Evolutionary conservation across 2,797 vertebrate species (phyloP).

Genomic region (Thamnophis elegans): DNA sequence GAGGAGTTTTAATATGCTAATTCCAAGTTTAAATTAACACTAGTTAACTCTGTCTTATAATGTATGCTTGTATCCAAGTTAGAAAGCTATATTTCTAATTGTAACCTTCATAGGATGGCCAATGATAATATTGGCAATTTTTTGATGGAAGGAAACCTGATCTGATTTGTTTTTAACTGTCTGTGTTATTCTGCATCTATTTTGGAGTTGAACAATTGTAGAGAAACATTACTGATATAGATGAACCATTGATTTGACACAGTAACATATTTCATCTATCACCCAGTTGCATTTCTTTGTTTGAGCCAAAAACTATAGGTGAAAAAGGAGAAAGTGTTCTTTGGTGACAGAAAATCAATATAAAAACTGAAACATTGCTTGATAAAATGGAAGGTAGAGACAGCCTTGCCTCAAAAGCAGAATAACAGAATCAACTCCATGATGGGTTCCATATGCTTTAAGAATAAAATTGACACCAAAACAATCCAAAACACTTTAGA

Average conservation of each 20-base stretch:
- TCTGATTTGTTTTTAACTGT: not conserved
- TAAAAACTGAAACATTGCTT: not conserved
- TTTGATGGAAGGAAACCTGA: not conserved
- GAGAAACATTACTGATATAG: not conserved
- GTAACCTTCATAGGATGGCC: not conserved
- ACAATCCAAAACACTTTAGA: not conserved
- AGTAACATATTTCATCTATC: not conserved
- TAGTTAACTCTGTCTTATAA: not conserved
- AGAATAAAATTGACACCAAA: conserved; percentile 6
- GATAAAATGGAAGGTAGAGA: not conserved
- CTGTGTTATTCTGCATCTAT: not conserved
- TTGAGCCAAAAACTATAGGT: not conserved
- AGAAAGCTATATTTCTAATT: not conserved
- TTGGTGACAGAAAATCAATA: not conserved
- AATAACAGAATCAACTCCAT: not conserved
- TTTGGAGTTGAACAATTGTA: not conserved
- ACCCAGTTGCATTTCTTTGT: not conserved
- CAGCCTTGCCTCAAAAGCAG: not conserved
- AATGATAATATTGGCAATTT: not conserved
- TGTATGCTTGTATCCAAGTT: not conserved
- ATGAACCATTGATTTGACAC: conserved; percentile 33
- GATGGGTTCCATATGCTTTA: not conserved
- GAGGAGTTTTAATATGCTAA: not conserved
- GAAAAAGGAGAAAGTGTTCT: conserved; percentile 19
- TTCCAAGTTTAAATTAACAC: not conserved